Conservation (phyloP, 2,797 vertebrate species). For the Aplochiton taeniatus region DNA sequence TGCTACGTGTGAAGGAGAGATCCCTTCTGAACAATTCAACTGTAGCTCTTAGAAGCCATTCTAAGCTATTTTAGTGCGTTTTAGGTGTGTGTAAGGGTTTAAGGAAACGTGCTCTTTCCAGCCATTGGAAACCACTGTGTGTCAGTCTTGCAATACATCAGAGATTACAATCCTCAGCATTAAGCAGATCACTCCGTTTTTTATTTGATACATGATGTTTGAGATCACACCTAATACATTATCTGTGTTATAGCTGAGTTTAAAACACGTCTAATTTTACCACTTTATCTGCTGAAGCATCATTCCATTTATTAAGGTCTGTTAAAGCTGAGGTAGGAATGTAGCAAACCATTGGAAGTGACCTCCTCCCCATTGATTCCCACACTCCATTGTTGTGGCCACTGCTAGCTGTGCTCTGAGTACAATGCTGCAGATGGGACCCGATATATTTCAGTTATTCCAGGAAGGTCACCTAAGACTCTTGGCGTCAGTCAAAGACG, state of each 20-base stretch:
- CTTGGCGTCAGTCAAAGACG: not conserved
- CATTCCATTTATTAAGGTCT: not conserved
- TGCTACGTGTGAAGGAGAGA: too few species aligned
- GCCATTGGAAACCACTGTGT: too few species aligned
- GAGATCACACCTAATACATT: too few species aligned
- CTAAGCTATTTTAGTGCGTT: too few species aligned
- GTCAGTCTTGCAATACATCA: too few species aligned
- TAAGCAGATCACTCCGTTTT: too few species aligned
- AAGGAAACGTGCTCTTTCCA: too few species aligned
- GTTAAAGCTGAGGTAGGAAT: not conserved
- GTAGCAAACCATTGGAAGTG: not conserved
- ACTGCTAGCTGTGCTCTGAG: not conserved
- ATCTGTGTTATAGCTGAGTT: not conserved
- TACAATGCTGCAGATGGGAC: not conserved
- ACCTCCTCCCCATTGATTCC: conserved; percentile 11
- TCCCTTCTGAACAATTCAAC: too few species aligned
- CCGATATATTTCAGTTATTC: not conserved
- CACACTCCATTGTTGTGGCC: not conserved
- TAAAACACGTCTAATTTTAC: not conserved
- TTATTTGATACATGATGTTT: too few species aligned
- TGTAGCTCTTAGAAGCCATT: too few species aligned
- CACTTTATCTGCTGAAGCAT: not conserved
- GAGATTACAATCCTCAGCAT: too few species aligned
- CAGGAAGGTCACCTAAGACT: conserved; percentile 18
- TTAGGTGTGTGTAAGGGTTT: too few species aligned